Conservation (phyloP, 2,113 vertebrate species). For the Hydrolagus affinis region DNA sequence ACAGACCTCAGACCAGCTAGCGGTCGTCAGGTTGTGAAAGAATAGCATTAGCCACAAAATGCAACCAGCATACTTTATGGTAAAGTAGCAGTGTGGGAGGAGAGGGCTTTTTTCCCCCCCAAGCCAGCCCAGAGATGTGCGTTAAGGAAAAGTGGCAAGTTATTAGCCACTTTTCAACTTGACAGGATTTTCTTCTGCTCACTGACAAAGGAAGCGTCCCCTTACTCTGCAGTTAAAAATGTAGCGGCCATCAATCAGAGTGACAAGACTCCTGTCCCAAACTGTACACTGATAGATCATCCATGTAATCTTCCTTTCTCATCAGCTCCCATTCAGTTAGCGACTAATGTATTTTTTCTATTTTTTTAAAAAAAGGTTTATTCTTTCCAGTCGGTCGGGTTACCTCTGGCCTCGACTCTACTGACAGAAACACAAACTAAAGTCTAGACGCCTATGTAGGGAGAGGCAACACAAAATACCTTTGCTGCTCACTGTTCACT, state of each 20-base stretch:
- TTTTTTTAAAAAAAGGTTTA: not conserved
- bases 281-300: not conserved
- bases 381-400: too few relatives aligned
- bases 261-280: not conserved
- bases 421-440: not conserved
- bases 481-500: not conserved
- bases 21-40: not conserved
- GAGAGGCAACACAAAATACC: not conserved
- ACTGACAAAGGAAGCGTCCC: not conserved
- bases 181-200: not conserved
- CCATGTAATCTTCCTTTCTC: not conserved
- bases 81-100: not conserved
- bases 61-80: not conserved
- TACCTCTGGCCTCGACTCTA: not conserved
- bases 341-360: not conserved
- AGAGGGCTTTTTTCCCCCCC: not conserved
- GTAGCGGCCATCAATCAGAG: conserved; percentile 7
- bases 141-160: not conserved
- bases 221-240: not conserved
- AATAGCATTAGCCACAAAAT: not conserved
- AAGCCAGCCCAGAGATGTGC: not conserved
- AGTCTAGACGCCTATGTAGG: not conserved
- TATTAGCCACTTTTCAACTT: not conserved
- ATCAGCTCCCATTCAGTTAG: not conserved
- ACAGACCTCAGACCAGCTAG: too few relatives aligned